Percentiles rank a stretch among this genome's conserved stretches.
phyloP scores from a whole-genome alignment of 2,113 vertebrate species.

The Plecotus auritus region DNA sequence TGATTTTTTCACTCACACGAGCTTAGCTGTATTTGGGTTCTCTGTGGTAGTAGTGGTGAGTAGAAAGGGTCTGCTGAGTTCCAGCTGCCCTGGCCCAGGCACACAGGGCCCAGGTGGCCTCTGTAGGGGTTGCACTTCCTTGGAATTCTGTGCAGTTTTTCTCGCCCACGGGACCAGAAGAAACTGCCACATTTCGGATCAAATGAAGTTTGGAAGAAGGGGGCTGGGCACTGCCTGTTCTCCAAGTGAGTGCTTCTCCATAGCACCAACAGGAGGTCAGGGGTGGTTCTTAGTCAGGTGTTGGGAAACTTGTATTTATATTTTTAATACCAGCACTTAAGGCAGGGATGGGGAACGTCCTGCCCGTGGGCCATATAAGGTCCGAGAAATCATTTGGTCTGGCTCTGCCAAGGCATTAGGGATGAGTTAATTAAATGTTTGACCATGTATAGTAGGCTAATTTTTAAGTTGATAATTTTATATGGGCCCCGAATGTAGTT shows the following conservation, averaged over 20 bases:
- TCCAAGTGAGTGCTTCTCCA: background rate
- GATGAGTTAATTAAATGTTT: too few relatives aligned
- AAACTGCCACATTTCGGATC: background rate
- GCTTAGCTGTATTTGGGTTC: background rate
- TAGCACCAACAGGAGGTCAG: background rate
- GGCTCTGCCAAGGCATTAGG: too few relatives aligned
- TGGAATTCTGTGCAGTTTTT: background rate
- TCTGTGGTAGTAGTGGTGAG: rapidly evolving
- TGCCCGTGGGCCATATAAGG: too few relatives aligned
- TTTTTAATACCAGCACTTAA: background rate
- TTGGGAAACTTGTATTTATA: background rate
- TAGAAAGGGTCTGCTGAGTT: background rate
- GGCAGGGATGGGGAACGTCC: too few relatives aligned
- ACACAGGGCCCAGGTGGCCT: background rate
- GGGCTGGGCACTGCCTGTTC: background rate
- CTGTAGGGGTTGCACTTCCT: background rate
- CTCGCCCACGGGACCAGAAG: background rate
- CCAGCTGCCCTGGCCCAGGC: background rate
- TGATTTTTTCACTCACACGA: background rate
- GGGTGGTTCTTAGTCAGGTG: background rate
- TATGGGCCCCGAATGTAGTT: too few relatives aligned
- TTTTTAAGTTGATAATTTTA: too few relatives aligned
- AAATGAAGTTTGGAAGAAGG: background rate
- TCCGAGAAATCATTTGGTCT: too few relatives aligned
- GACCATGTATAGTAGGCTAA: too few relatives aligned